Evolutionary conservation across 2,888 invertebrate genomes (phyloP), one percentile per base, ranked within the genome.

Genomic region (Craniophora ligustri): DNA sequence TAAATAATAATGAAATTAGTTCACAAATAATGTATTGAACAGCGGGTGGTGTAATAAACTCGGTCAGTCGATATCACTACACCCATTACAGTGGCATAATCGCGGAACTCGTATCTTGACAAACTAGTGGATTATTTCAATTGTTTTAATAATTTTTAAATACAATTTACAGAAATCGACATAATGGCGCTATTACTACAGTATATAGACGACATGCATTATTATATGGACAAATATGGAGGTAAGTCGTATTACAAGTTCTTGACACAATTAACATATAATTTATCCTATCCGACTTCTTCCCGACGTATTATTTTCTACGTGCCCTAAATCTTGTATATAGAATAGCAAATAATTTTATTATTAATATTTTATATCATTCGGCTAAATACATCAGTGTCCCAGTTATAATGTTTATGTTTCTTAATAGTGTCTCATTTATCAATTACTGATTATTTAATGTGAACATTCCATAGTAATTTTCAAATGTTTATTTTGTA

Each of bases 121-220:
- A 58, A n/a, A 58, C 11, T 49, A 59, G 18, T 58, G 51, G 47
- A 45, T 47, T 63, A 69, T 46, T 72, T 72, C 72, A 69, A 68
- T 74, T 79, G 70, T 79, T 75, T 67, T 67, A 64, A 68, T 60
- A 63, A 67, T 19, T 59, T 51, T 50, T 26, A 44, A 48, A 74
- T 67, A 75, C 61, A 76, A 78, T 80, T 94, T 94, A 66, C 94
- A 95, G 94, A 91, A 88, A 86, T 79, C 69, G 70, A 76, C 79
- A 92, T 86, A 87, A 97, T 97, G 97, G 96, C 97, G 94, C 95
- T 97, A 94, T 95, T 97, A 93, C 94, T 96, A 94, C 95, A 96
- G 89, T 96, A 96, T 89, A 95, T 97, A 93, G 96, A 96, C 88
- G 95, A 95, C 88, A 95, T 97, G 93, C 96, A 97, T 91, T 95